Percentiles rank a stretch among this genome's conserved stretches.
These are phyloP conservation scores for Sepiola atlantica DNA, from an alignment of 2,888 invertebrate species.

Conservation along the genomic window DNA sequence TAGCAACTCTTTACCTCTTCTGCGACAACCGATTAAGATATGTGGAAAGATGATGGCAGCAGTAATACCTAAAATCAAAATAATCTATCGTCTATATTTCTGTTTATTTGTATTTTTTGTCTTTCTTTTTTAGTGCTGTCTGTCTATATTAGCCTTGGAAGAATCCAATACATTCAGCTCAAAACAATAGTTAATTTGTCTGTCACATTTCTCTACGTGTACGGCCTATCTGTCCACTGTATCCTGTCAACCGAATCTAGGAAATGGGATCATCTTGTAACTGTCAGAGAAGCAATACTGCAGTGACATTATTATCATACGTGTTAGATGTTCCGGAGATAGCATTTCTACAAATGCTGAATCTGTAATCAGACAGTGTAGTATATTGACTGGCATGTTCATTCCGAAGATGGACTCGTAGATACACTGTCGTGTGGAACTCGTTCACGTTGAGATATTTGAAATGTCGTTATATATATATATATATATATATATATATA, in stretches of 20 bases:
- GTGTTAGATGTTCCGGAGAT: background rate
- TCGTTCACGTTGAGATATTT: background rate
- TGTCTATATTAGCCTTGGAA: background rate
- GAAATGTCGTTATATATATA: background rate
- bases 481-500: too few species aligned
- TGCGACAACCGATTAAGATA: too few species aligned
- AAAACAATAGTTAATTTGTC: constrained; percentile 3
- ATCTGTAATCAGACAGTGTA: background rate
- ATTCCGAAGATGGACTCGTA: background rate
- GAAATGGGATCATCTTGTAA: constrained; percentile 21
- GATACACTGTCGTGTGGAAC: background rate
- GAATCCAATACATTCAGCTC: background rate
- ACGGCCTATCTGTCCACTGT: background rate
- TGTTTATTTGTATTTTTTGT: too few species aligned
- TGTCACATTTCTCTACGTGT: background rate
- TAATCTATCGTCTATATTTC: too few species aligned
- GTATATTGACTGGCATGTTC: background rate
- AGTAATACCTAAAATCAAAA: too few species aligned
- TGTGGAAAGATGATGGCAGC: too few species aligned
- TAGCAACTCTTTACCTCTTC: too few species aligned
- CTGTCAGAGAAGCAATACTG: background rate
- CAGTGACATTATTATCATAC: constrained; percentile 16
- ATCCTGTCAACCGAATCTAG: background rate
- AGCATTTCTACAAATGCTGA: background rate
- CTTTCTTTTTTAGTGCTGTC: too few species aligned